phyloP scores from a whole-genome alignment of 2,888 invertebrate species.

The Rotaria magnacalcarata region DNA sequence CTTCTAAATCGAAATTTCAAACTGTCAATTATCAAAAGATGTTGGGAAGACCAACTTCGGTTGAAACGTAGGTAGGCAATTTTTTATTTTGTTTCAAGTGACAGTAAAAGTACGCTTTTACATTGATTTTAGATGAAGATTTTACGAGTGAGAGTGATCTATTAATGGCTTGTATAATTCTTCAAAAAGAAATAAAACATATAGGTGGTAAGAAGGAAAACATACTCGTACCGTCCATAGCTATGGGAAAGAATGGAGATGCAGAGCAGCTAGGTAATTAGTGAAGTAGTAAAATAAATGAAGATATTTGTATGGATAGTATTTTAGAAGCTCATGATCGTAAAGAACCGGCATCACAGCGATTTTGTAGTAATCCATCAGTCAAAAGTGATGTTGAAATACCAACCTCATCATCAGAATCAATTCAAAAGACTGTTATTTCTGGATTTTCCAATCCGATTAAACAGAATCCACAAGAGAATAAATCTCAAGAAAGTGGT shows the following conservation, averaged over 20 bases:
- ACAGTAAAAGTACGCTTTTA: too few relatives aligned
- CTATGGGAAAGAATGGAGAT: background rate
- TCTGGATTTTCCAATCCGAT: background rate
- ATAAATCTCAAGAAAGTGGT: background rate
- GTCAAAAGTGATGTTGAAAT: background rate
- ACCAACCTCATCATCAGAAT: background rate
- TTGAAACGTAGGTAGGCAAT: background rate
- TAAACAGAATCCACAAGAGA: background rate
- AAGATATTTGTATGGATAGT: background rate
- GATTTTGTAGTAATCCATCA: background rate
- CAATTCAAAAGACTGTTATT: fast-evolving
- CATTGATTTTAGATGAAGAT: background rate
- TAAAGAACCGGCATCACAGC: background rate
- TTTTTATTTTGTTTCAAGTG: too few relatives aligned
- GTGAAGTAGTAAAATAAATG: background rate
- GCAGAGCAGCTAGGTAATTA: background rate
- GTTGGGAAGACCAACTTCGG: background rate
- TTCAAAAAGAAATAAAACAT: background rate
- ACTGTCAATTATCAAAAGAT: background rate
- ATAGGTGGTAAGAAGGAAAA: background rate
- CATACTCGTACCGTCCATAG: background rate
- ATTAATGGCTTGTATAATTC: background rate
- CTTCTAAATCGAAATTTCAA: background rate
- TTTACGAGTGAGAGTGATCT: background rate
- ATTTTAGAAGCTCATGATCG: background rate